phyloP scores from a whole-genome alignment of 2,888 invertebrate genomes.

The Abscondita cerata region DNA sequence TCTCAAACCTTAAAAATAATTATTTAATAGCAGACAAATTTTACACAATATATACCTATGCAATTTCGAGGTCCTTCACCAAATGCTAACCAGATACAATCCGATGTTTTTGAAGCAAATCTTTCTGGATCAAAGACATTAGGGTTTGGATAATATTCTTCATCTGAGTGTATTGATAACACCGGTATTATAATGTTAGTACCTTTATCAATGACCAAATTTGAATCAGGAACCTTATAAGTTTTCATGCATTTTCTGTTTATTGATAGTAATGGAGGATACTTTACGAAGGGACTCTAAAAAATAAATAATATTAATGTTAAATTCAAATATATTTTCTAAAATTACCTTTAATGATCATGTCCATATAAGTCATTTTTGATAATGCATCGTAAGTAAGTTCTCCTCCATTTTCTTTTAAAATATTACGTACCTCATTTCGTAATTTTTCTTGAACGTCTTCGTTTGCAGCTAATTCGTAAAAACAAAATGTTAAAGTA shows the following conservation, averaged over 20 bases:
- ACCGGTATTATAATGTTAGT: constrained; percentile 51
- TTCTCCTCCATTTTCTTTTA: no score
- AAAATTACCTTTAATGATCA: no score
- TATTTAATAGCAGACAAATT: background rate
- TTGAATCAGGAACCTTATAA: constrained; percentile 49
- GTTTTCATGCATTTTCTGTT: constrained; percentile 51
- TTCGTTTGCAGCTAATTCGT: no score
- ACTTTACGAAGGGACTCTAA: constrained; percentile 59
- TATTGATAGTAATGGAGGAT: constrained; percentile 56
- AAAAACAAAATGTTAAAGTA: no score
- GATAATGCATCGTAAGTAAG: no score
- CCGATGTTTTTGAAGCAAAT: constrained; percentile 51
- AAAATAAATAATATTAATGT: constrained; percentile 27
- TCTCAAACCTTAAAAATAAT: constrained; percentile 3
- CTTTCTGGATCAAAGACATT: constrained; percentile 58
- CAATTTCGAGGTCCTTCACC: constrained; percentile 58
- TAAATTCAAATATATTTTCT: background rate
- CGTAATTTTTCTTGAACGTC: no score
- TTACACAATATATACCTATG: constrained; percentile 48
- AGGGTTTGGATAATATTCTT: constrained; percentile 57
- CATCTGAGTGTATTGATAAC: constrained; percentile 57
- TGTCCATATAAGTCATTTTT: no score
- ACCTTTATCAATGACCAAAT: constrained; percentile 51
- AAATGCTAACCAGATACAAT: constrained; percentile 54
- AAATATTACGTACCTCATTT: no score